Evolutionary conservation across 2,113 vertebrate genomes (phyloP), one percentile per base, ranked within the genome.

Genomic region (Paracanthobrama guichenoti): DNA sequence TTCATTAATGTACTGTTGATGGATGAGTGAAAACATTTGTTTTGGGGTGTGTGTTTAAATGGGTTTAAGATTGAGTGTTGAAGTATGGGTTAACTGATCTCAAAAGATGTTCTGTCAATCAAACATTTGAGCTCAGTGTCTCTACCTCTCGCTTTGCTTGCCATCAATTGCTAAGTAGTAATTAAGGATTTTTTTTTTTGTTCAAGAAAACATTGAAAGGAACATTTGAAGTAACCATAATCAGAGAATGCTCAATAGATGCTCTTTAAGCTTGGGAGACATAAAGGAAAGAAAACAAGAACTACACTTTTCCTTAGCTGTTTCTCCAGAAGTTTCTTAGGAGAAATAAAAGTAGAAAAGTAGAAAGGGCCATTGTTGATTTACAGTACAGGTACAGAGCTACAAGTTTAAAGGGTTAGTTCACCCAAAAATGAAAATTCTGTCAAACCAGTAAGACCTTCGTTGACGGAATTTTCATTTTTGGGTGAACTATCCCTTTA

Each of bases 181-280:
- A 93, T 95, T 93, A 94, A 88, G 85, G 87, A 86, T 94, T 88
- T 91, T 92, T 94, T 94, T 35, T 35, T 93, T 89, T 91, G 90
- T 89, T 86, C 91, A 85, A 89, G 87, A 91, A 90, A 92, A 91
- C 92, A 90, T 89, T 92, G 93, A 92, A 91, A 92, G 91, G 89
- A 13, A 48, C 46, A 48, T 48, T 48, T 48, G 12, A 48, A 71
- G 11, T 44, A 44, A 44, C 67, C 20, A 4, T 48, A 48, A 53
- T 53, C n/a, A 72, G 39, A 72, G 42, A 22, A 46, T 44, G 22
- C 39, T 72, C 6, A 28, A 22, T n/a, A 5, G 9, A n/a, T 69
- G 35, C 35, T 35, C 35, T 35, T 35, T 35, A 35, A 39, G 35
- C 35, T 39, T 5, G 35, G 20, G 67, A 42, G 24, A 50, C n/a